Base-by-base conservation (phyloP, 2,113 vertebrate genomes). In the Nansenia antarctica region DNA sequence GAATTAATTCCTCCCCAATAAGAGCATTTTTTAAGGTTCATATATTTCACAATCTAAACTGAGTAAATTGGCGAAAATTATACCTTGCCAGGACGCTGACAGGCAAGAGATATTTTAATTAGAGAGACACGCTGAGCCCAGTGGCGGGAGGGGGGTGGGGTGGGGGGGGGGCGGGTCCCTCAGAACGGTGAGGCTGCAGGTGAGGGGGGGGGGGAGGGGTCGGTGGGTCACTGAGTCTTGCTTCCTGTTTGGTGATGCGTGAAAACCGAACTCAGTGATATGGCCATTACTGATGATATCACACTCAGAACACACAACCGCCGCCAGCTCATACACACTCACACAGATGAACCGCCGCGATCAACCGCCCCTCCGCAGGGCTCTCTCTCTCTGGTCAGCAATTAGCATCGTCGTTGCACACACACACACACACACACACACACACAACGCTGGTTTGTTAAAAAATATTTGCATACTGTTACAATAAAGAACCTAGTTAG, bases 1-100 rank as follows among this genome's bases (percentile, higher is more conserved):
- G 92, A 96, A 98, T 96, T 97, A 98, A 98, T 98, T 96, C 93
- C 93, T 95, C 93, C n/a, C n/a, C 94, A 95, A 95, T 95, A 94
- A 94, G 95, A 90, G 91, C 81, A 92, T 96, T 95, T 94, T 89
- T 95, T 95, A 94, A 95, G 94, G 93, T 93, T 98, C 95, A 96
- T 95, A 95, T 97, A 96, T 96, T 95, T 94, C 93, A 94, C 93
- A 94, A 95, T 95, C 92, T 95, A 95, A 96, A 95, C 93, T 89
- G 93, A 95, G 95, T 94, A 96, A 95, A 96, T 95, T 92, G 94
- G 92, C 90, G 94, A 95, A 98, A 96, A 98, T 97, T 95, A 96
- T 94, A 94, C 93, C 94, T 96, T 96, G 94, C 94, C 92, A 92
- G 92, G 92, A 86, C 92, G 93, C 92, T 95, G 94, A 96, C 94